Evolutionary conservation across 2,888 invertebrate genomes (phyloP).

Genomic region (Cremastobaeus sp.): DNA sequence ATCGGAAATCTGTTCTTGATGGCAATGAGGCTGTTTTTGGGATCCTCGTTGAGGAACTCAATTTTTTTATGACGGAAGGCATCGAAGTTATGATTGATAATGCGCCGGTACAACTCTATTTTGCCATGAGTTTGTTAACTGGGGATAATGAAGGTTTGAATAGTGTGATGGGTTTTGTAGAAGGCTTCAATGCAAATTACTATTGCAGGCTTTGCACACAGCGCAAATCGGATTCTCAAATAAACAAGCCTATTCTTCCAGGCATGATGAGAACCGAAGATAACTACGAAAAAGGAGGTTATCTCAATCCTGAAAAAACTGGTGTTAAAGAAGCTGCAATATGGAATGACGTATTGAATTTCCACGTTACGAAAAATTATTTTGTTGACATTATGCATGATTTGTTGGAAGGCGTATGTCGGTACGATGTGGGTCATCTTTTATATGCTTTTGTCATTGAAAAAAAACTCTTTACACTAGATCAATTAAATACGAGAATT

Average conservation of each 20-base stretch:
- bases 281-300: conserved; percentile 23
- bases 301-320: conserved; percentile 1
- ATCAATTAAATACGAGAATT: too few relatives aligned
- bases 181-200: conserved; percentile 6
- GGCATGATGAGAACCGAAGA: background rate
- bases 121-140: conserved; percentile 11
- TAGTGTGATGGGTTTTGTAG: conserved; percentile 4
- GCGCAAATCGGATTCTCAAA: background rate
- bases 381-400: conserved; percentile 39
- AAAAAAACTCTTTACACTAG: too few relatives aligned
- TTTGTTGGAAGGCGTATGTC: conserved; percentile 10
- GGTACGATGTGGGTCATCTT: conserved; percentile 10
- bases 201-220: conserved; percentile 15
- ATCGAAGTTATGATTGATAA: conserved; percentile 6
- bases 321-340: conserved; percentile 33
- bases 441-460: background rate
- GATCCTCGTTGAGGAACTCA: conserved; percentile 17
- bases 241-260: background rate
- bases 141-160: conserved; percentile 24
- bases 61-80: conserved; percentile 16
- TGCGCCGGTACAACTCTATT: background rate
- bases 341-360: conserved; percentile 18
- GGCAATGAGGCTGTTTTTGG: conserved; percentile 24
- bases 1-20: conserved; percentile 10
- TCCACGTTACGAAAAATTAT: conserved; percentile 30